A percentile compares a stretch with the other conserved stretches of the same genome.
phyloP scores from a whole-genome alignment of 2,888 invertebrate species.

The Drosophila siamana region DNA sequence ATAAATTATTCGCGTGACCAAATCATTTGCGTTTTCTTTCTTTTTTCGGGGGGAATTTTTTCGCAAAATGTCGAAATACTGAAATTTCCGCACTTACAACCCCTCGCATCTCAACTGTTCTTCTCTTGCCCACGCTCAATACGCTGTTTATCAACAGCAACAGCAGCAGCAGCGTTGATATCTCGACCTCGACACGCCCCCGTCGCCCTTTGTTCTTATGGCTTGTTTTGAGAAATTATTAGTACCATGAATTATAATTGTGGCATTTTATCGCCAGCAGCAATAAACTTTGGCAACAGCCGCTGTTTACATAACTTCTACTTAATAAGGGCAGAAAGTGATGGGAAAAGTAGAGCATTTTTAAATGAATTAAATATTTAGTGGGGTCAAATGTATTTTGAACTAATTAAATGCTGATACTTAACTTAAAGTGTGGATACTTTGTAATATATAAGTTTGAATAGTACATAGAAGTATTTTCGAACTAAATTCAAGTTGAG shows the following conservation, averaged over 20 bases:
- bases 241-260: slow-evolving; percentile 66
- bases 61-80: slow-evolving; percentile 51
- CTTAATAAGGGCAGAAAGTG: too few relatives aligned
- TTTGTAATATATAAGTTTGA: too few relatives aligned
- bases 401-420: too few relatives aligned
- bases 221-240: slow-evolving; percentile 62
- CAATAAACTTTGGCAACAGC: slow-evolving; percentile 35
- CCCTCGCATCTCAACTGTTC: slow-evolving; percentile 37
- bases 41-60: slow-evolving; percentile 46
- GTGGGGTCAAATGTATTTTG: too few relatives aligned
- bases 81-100: slow-evolving; percentile 25
- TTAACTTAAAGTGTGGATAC: too few relatives aligned
- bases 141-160: slow-evolving; percentile 38
- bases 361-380: too few relatives aligned
- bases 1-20: slow-evolving; percentile 81
- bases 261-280: slow-evolving; percentile 60
- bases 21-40: slow-evolving; percentile 79
- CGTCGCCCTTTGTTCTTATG: slow-evolving; percentile 35
- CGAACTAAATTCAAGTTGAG: too few relatives aligned
- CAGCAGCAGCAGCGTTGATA: slow-evolving; percentile 41
- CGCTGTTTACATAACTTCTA: slow-evolving; percentile 7
- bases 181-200: slow-evolving; percentile 24
- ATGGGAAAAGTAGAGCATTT: too few relatives aligned
- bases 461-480: too few relatives aligned
- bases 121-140: background rate